Percentiles rank a stretch among this genome's conserved stretches.
phyloP scores from a whole-genome alignment of 2,113 vertebrate genomes.

The Sander vitreus region DNA sequence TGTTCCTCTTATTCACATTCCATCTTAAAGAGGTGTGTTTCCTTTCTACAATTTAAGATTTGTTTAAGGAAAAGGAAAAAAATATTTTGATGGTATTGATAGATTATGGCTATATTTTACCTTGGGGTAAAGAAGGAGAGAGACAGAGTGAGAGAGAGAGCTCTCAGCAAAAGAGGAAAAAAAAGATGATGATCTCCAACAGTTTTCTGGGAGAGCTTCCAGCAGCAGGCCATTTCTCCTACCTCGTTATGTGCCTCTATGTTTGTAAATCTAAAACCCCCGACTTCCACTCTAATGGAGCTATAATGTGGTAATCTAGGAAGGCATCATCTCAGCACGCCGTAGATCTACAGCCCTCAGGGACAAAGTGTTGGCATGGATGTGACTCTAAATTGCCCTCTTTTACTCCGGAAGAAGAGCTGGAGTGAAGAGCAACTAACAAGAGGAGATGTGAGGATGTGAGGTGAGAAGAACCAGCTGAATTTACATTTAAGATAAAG shows the following conservation, averaged over 20 bases:
- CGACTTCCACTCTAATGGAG: conserved; percentile 46
- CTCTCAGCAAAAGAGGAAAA: conserved; percentile 2
- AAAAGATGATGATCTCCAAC: conserved; percentile 29
- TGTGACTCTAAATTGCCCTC: conserved; percentile 30
- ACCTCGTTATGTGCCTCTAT: conserved; percentile 17
- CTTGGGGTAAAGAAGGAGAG: neutral
- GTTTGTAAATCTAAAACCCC: conserved; percentile 43
- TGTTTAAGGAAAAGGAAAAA: conserved; percentile 18
- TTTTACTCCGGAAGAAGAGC: conserved; percentile 22
- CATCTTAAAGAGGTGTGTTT: conserved; percentile 7
- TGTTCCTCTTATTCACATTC: conserved; percentile 21
- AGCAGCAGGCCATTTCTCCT: conserved; percentile 29
- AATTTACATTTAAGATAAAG: conserved; percentile 18
- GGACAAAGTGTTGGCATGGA: conserved; percentile 41
- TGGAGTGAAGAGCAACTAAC: neutral
- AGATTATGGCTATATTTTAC: conserved; percentile 6
- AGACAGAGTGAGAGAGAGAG: neutral
- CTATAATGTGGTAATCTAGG: conserved; percentile 35
- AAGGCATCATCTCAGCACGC: conserved; percentile 29
- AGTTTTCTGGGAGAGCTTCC: conserved; percentile 39
- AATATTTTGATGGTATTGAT: neutral
- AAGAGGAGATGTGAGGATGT: neutral
- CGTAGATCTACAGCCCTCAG: conserved; percentile 23
- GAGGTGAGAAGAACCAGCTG: neutral
- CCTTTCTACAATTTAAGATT: conserved; percentile 4